Evolutionary conservation across 2,113 vertebrate genomes (phyloP).

Genomic region (Campylomormyrus tamandua): DNA sequence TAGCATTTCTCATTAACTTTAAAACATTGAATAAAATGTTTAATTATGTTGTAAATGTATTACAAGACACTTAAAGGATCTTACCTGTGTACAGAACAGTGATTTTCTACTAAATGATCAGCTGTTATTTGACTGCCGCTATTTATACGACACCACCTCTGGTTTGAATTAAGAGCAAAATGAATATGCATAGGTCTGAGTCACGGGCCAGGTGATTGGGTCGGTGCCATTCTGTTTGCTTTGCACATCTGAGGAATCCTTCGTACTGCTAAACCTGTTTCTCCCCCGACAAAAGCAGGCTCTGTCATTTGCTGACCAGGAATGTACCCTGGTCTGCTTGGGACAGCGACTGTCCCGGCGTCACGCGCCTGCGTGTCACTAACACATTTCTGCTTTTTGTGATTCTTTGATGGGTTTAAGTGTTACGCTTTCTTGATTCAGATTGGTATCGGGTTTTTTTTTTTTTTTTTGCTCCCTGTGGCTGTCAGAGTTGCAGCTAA

Average conservation of each 20-base stretch:
- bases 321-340: not conserved
- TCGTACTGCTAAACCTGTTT: slow-evolving; percentile 17
- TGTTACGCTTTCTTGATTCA: not conserved
- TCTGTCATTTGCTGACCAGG: not conserved
- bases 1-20: not conserved
- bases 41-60: not conserved
- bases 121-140: not conserved
- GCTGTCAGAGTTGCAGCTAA: not conserved
- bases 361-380: not conserved
- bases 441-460: not conserved
- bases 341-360: not conserved
- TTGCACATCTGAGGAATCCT: not conserved
- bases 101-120: not conserved
- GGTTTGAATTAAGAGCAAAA: not conserved
- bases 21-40: not conserved
- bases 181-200: slow-evolving; percentile 15
- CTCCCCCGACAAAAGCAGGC: not conserved
- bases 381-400: not conserved
- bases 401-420: not conserved
- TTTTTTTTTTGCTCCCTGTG: not conserved
- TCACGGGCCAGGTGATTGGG: slow-evolving; percentile 4
- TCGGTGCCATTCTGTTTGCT: not conserved
- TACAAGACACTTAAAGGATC: not conserved
- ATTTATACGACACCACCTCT: not conserved
- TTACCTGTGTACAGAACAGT: not conserved